A percentile compares a stretch with the other conserved stretches of the same genome.
phyloP scores from a whole-genome alignment of 2,888 invertebrate species.

The Kuschelorhynchus macadamiae region DNA sequence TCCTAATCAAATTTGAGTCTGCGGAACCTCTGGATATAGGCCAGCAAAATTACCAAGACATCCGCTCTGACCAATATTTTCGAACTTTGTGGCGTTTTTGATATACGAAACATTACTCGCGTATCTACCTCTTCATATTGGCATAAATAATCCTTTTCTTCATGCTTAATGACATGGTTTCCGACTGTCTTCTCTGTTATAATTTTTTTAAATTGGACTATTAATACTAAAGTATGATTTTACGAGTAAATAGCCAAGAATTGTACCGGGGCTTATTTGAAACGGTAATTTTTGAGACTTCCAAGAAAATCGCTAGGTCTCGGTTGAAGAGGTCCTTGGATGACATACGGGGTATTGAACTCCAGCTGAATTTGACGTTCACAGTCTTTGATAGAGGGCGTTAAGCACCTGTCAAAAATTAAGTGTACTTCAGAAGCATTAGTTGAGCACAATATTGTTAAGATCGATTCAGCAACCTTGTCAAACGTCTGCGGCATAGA shows the following conservation, averaged over 20 bases:
- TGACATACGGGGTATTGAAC: constrained; percentile 55
- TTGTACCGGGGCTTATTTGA: constrained; percentile 59
- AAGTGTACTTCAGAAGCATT: constrained; percentile 55
- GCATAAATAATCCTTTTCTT: constrained; percentile 49
- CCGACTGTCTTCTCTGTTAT: constrained; percentile 43
- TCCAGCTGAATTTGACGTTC: constrained; percentile 44
- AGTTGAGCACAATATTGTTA: constrained; percentile 55
- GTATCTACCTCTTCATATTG: constrained; percentile 57
- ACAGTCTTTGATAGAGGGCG: constrained; percentile 6
- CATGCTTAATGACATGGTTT: constrained; percentile 36
- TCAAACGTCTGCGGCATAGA: constrained; percentile 57
- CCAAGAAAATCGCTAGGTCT: constrained; percentile 58
- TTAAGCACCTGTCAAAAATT: constrained; percentile 55
- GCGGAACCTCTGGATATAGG: constrained; percentile 56
- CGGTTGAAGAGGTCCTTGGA: constrained; percentile 57
- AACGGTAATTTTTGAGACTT: constrained; percentile 58
- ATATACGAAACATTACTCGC: constrained; percentile 52
- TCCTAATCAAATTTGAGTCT: constrained; percentile 54
- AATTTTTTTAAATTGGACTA: constrained; percentile 51
- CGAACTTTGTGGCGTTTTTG: constrained; percentile 40
- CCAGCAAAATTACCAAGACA: constrained; percentile 56
- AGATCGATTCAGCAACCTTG: constrained; percentile 56
- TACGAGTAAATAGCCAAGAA: constrained; percentile 58
- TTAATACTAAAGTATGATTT: constrained; percentile 52
- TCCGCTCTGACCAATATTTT: constrained; percentile 40